A percentile compares a stretch with the other conserved stretches of the same genome.
Evolutionary conservation across 2,797 vertebrate species (phyloP).

Genomic region (Jordanella pulchra): DNA sequence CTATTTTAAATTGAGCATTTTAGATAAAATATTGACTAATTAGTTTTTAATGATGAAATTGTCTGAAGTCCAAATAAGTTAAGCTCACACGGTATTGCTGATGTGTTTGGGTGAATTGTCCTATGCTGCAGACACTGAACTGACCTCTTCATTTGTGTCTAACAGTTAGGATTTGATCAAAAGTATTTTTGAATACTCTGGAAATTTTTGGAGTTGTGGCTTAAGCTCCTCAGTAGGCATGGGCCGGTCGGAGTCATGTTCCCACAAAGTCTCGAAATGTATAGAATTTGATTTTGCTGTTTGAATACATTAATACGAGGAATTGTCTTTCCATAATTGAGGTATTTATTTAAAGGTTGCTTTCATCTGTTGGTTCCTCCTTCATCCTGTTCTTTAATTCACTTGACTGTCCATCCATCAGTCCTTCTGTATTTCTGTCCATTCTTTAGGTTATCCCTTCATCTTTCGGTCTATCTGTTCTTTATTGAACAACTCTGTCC

Average conservation of each 20-base stretch:
- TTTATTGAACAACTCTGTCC: neutral
- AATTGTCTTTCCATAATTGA: neutral
- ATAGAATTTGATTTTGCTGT: neutral
- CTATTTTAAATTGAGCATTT: neutral
- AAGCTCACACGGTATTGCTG: neutral
- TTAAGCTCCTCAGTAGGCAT: constrained; percentile 6
- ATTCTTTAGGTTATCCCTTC: too few relatives aligned
- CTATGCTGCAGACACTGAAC: neutral
- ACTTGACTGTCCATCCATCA: neutral
- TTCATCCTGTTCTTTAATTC: neutral
- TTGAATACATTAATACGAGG: neutral
- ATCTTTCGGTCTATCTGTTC: neutral
- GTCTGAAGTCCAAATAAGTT: neutral
- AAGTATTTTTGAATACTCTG: neutral
- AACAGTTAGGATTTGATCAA: neutral
- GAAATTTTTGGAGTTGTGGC: neutral
- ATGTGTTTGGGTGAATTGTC: neutral
- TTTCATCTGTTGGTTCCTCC: neutral
- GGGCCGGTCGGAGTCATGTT: neutral
- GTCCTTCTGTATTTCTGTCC: too few relatives aligned
- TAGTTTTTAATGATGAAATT: neutral
- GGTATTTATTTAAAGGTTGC: neutral
- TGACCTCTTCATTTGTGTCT: neutral
- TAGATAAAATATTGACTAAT: neutral
- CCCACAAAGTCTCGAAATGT: neutral